phyloP scores from a whole-genome alignment of 1,140 invertebrate species.

The Rhyzopertha dominica region DNA sequence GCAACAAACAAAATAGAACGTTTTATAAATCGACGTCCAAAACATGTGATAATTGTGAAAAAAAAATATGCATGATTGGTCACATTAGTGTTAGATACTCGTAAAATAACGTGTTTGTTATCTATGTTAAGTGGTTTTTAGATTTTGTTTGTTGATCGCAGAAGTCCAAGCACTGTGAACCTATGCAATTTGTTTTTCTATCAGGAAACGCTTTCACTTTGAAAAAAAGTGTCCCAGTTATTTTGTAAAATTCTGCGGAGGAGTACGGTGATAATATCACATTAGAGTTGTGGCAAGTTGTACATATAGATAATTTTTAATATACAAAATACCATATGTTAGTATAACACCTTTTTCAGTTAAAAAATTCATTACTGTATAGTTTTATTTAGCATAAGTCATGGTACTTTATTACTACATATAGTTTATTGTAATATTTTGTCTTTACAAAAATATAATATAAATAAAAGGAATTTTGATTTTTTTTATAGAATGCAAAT shows the following conservation, averaged over 20 bases:
- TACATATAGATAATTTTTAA: conserved; percentile 31
- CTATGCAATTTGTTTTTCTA: no score
- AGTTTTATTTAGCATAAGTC: conserved; percentile 38
- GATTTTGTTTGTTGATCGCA: conserved; percentile 24
- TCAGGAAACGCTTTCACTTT: no score
- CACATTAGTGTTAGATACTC: conserved; percentile 23
- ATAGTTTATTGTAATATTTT: conserved; percentile 43
- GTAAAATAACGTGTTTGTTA: conserved; percentile 30
- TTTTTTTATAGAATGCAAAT: no score
- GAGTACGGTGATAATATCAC: conserved; percentile 8
- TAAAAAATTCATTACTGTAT: conserved; percentile 36
- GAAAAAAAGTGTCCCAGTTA: conserved; percentile 3
- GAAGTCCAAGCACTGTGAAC: no score
- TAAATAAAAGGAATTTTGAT: no score
- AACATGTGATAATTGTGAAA: conserved; percentile 37
- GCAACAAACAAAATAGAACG: conserved; percentile 33
- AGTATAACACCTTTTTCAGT: conserved; percentile 31
- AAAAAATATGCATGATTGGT: conserved; percentile 30
- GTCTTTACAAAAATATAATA: conserved; percentile 35
- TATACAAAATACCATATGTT: conserved; percentile 32
- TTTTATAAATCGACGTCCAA: conserved; percentile 33
- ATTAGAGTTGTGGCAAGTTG: conserved; percentile 19
- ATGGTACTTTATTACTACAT: conserved; percentile 38
- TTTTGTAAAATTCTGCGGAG: conserved; percentile 3
- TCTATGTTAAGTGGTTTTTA: conserved; percentile 27